Base-by-base conservation (phyloP, 2,113 vertebrate genomes). In the Prochilodus magdalenae region DNA sequence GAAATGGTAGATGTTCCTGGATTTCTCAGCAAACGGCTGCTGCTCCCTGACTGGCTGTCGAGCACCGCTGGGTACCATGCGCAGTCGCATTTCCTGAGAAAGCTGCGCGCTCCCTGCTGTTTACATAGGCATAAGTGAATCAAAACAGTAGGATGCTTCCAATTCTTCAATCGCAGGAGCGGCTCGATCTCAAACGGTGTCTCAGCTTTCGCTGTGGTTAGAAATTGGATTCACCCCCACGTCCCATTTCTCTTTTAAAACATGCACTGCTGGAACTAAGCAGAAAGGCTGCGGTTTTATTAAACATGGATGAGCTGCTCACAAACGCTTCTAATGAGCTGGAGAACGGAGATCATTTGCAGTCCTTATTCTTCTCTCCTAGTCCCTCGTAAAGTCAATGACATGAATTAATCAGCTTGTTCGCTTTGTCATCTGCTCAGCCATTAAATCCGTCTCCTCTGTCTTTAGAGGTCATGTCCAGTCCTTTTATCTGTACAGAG, bases 71-170 rank as follows among this genome's bases (percentile, higher is more conserved):
- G 75, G 83, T 75, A 76, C 82, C 83, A 85, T 80, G 81, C 84
- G 26, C 70, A 71, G 79, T 84, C 82, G 83, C 69, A 78, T 80
- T 82, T 86, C 75, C 69, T 80, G 36, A 84, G 77, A 51, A 57
- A 70, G 62, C 75, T 73, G 69, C 70, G 67, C 77, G 79, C 51
- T 62, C 77, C 69, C 63, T 57, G 65, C 80, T 86, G 86, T 86
- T 89, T 83, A 86, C 62, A 84, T 72, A 82, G 67, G 83, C 82
- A 86, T 80, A 82, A 81, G 82, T 53, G 82, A 81, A 86, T 84
- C 75, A 86, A 86, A 86, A 84, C 85, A 88, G 80, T 78, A 83
- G 75, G 81, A 87, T 80, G 83, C 81, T 83, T 89, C 85, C 85
- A 84, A 77, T 80, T 80, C 76, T 82, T 69, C 66, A 80, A 84